These are phyloP conservation scores for Rhogogaster chlorosoma DNA, from an alignment of 2,888 invertebrate species.

Conservation along the genomic window DNA sequence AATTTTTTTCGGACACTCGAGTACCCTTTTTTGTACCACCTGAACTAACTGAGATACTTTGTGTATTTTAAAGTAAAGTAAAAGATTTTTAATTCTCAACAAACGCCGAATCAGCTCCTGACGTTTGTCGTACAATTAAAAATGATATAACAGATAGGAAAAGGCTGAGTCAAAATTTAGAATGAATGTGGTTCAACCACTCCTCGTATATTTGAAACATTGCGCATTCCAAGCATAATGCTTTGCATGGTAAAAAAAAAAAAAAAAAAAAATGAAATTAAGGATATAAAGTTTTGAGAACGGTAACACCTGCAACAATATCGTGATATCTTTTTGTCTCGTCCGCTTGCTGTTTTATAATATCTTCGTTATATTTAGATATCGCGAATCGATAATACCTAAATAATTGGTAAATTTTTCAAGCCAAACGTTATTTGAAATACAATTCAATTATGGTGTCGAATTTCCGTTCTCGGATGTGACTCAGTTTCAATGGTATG, in stretches of 20 bases:
- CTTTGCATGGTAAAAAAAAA: constrained; percentile 38
- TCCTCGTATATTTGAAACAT: constrained; percentile 46
- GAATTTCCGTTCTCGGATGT: constrained; percentile 1
- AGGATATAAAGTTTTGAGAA: constrained; percentile 4
- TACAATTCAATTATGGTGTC: background rate
- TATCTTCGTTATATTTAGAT: constrained; percentile 23
- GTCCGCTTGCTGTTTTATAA: constrained; percentile 39
- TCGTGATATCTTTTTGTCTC: constrained; percentile 28
- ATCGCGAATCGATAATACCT: background rate
- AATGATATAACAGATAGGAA: constrained; percentile 25
- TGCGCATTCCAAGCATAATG: constrained; percentile 41
- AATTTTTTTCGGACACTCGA: background rate
- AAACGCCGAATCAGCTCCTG: constrained; percentile 51
- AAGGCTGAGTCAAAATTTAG: constrained; percentile 3
- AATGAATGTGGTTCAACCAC: constrained; percentile 28
- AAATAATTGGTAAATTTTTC: background rate
- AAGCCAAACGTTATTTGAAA: constrained; percentile 8
- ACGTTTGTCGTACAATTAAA: constrained; percentile 49
- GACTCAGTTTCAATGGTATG: constrained; percentile 34
- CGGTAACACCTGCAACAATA: constrained; percentile 3
- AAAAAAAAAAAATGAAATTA: too few species aligned
- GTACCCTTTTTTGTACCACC: background rate
- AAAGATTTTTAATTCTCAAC: constrained; percentile 36
- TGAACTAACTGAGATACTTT: background rate
- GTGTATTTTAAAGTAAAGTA: background rate